Base-by-base conservation (phyloP, 2,797 vertebrate genomes). In the Paguma larvata region DNA sequence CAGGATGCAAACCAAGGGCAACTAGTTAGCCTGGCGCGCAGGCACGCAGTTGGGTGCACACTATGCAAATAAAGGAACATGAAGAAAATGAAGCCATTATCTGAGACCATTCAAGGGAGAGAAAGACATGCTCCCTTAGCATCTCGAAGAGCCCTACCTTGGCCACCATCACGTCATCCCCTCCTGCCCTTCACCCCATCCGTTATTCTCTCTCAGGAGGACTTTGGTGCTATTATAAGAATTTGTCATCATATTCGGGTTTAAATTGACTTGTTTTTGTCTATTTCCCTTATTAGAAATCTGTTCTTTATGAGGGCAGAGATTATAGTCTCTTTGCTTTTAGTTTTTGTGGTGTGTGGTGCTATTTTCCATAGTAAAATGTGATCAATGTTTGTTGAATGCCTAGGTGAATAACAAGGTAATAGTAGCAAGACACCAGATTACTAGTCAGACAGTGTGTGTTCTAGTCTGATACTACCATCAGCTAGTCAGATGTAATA, bases 201-300 rank as follows among this genome's bases (percentile, higher is more conserved):
- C 15, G 65, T 48, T 88, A 16, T 53, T 77, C 63, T 72, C n/a
- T 67, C 68, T 89, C 65, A 80, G n/a, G 87, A 95, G 34, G 23
- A 87, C 34, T 41, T 70, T 25, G 67, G 93, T 75, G 13, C 72
- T 88, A 15, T 68, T 85, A 8, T 18, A 90, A 93, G 3, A 94
- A 48, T 86, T 27, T 92, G 30, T 23, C 14, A 6, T 38, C 91
- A 51, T 59, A 44, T 82, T 48, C n/a, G 70, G n/a, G 6, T 46
- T 96, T 82, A 92, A 80, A 72, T 70, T 48, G 68, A 88, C 27
- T 78, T 91, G 30, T 9, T 94, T 92, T 85, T 85, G 25, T 91
- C n/a, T 6, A 3, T 56, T 87, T 86, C 16, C 44, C 38, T 85
- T 32, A 41, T 12, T 82, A 91, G 67, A 94, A 93, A 97, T 41